These are phyloP conservation scores for Ianthella basta DNA, from an alignment of 37 sponge, comb jelly and placozoan species.

Conservation along the genomic window DNA sequence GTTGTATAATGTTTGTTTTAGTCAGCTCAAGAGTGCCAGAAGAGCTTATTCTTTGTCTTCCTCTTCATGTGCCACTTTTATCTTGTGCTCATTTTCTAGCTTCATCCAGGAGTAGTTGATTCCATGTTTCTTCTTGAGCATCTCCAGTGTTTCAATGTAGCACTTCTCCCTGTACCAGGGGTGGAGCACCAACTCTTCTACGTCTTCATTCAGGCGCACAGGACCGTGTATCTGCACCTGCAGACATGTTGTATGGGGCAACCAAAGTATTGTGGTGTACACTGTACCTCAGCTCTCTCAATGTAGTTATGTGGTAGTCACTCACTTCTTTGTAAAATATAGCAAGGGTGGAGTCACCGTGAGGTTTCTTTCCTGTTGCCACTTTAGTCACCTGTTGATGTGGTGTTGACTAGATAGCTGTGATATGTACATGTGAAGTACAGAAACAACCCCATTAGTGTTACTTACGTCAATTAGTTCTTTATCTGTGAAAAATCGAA, in stretches of 20 bases:
- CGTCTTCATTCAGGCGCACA: background rate
- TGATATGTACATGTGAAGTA: background rate
- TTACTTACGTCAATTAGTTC: constrained; percentile 8
- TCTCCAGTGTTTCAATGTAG: background rate
- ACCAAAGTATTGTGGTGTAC: background rate
- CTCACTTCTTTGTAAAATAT: background rate
- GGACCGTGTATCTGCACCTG: constrained; percentile 2
- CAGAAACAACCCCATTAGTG: background rate
- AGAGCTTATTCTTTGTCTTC: too few relatives aligned
- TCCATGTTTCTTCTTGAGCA: background rate
- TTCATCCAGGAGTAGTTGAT: background rate
- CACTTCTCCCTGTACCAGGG: background rate
- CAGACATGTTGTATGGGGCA: background rate
- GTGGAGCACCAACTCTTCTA: background rate
- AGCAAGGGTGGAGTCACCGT: background rate
- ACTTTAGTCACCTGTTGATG: background rate
- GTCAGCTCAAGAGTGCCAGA: too few relatives aligned
- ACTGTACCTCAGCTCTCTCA: too few relatives aligned
- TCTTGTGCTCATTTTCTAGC: too few relatives aligned
- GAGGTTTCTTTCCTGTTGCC: background rate
- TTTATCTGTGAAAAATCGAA: background rate
- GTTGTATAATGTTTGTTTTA: too few relatives aligned
- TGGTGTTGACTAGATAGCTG: background rate
- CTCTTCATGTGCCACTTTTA: too few relatives aligned
- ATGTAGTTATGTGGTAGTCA: too few relatives aligned